Evolutionary conservation across 2,797 vertebrate genomes (phyloP).

Genomic region (Pipistrellus pygmaeus): DNA sequence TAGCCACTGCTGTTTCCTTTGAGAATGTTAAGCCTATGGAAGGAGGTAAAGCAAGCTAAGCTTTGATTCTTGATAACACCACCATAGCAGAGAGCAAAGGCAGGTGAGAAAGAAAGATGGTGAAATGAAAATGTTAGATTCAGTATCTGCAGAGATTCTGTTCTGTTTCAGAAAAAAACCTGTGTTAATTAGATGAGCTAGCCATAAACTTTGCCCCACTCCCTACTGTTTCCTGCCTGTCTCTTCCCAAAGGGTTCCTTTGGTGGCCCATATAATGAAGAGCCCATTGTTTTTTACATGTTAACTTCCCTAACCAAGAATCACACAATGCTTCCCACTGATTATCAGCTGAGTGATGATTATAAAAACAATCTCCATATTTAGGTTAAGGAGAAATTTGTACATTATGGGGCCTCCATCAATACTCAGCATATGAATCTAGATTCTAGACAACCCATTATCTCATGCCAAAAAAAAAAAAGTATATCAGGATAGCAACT

Average conservation of each 20-base stretch:
- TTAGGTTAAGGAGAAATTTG: constrained; percentile 55
- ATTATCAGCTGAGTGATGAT: not conserved
- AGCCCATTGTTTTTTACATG: constrained; percentile 36
- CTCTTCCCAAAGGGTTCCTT: constrained; percentile 8
- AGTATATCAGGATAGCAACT: not conserved
- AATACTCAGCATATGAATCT: not conserved
- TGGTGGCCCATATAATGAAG: constrained; percentile 30
- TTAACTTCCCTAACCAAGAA: constrained; percentile 34
- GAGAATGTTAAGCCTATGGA: constrained; percentile 59
- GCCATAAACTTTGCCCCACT: not conserved
- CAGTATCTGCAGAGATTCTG: not conserved
- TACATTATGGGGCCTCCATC: not conserved
- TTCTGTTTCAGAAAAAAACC: constrained; percentile 48
- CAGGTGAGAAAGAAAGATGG: not conserved
- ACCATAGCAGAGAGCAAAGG: not conserved
- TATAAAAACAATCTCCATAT: constrained; percentile 61
- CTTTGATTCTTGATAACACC: not conserved
- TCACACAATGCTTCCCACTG: constrained; percentile 19
- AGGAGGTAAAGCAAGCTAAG: constrained; percentile 57
- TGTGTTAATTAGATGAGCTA: not conserved
- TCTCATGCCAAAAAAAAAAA: not conserved
- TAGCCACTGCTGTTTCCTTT: constrained; percentile 68
- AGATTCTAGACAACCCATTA: not conserved
- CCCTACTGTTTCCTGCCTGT: constrained; percentile 16
- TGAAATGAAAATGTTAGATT: constrained; percentile 46